Base-by-base conservation (phyloP, 2,113 vertebrate species). In the Columbina picui region DNA sequence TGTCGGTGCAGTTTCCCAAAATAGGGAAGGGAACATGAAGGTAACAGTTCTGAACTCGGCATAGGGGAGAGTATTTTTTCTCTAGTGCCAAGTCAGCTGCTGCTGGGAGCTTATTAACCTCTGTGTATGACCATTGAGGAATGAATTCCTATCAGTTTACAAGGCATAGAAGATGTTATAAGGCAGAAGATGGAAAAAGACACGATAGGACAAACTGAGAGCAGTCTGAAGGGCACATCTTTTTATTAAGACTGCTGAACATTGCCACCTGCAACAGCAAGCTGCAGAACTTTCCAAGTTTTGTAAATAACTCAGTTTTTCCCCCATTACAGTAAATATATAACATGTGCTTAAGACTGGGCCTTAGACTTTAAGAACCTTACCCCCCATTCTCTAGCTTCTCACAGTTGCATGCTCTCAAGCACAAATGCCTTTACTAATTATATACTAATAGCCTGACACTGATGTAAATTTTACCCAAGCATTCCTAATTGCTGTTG, bases 21-120 rank as follows among this genome's bases (percentile, higher is more conserved):
- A 75, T 68, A 71, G 43, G 47, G 73, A 92, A 94, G 83, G 91
- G 38, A 80, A 89, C 89, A n/a, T 93, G 89, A 95, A 95, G 94
- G 93, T 94, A 95, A 89, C 80, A 47, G 63, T 90, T 94, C 84
- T 78, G 56, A 94, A 68, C 26, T 78, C 80, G 73, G 27, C 63
- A 38, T 55, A 81, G 50, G 9, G 1, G 25, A 67, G 64, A 94
- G 56, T 89, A 92, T 94, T 97, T 95, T 73, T 96, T 65, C 52
- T 55, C 76, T 67, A 59, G 32, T 95, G 94, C 86, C 56, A 95
- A 93, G 89, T 97, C 96, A 96, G 95, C 94, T 94, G 83, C 80
- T 94, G 80, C 83, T 90, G 52, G 64, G 64, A 97, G 80, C 80
- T 95, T 94, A 92, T 95, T 96, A 93, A 95, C 93, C 95, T 94